Conservation (phyloP, 2,888 invertebrate species). For the Caenorhabditis imperialis region DNA sequence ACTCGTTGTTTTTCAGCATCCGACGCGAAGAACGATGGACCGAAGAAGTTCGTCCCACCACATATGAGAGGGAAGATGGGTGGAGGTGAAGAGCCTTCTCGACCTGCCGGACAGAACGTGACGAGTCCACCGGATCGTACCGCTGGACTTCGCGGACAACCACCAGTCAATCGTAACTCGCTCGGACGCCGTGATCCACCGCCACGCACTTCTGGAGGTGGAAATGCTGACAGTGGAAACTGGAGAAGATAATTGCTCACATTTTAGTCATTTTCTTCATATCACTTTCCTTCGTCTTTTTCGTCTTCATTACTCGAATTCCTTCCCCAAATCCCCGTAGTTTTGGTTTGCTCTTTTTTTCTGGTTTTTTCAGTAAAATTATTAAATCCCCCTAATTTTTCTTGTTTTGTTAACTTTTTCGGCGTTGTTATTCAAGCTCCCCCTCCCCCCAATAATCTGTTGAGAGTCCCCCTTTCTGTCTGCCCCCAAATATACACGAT, state of each 20-base stretch:
- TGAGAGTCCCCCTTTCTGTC: background rate
- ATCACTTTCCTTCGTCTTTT: no score
- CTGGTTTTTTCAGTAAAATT: constrained; percentile 7
- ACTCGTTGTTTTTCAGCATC: constrained; percentile 25
- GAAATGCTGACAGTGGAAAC: constrained; percentile 46
- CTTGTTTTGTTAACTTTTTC: constrained; percentile 23
- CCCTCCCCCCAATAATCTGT: no score
- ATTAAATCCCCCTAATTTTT: constrained; percentile 6
- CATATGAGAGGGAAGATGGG: constrained; percentile 9
- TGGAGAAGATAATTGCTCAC: constrained; percentile 52
- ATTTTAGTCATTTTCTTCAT: constrained; percentile 21
- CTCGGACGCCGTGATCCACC: constrained; percentile 15
- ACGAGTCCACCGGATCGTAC: constrained; percentile 27
- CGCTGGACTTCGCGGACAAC: constrained; percentile 35
- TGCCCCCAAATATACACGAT: background rate
- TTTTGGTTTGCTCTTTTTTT: background rate
- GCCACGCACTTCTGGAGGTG: constrained; percentile 7
- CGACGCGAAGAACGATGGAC: constrained; percentile 15
- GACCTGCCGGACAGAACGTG: constrained; percentile 7
- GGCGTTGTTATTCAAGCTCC: constrained; percentile 23
- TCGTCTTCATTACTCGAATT: constrained; percentile 20
- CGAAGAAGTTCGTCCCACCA: constrained; percentile 36
- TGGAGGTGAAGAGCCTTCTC: constrained; percentile 2
- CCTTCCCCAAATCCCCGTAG: constrained; percentile 9
- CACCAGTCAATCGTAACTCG: constrained; percentile 19